Percentiles rank a stretch among this genome's conserved stretches.
Conservation (phyloP, 2,797 vertebrate genomes). For the Micrastur ruficollis region DNA sequence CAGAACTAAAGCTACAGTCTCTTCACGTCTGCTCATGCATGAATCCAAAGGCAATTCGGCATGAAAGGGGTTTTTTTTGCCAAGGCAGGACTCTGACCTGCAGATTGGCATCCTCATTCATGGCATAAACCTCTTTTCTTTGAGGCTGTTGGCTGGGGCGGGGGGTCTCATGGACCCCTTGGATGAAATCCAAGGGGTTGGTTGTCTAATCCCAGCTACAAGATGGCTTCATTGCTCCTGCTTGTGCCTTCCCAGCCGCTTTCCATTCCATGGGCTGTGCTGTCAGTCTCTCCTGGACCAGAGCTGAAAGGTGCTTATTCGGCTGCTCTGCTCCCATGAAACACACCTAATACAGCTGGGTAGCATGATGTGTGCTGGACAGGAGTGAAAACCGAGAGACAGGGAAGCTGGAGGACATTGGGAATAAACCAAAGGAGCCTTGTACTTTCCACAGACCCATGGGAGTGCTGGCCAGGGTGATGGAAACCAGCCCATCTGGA, state of each 20-base stretch:
- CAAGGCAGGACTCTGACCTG: not conserved
- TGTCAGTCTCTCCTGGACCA: fast-evolving
- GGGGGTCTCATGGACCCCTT: not conserved
- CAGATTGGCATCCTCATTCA: not conserved
- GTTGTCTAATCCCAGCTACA: not conserved
- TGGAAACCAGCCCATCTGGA: not conserved
- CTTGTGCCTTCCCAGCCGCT: not conserved
- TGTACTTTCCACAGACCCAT: not conserved
- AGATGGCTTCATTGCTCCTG: not conserved
- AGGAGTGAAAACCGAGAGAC: not conserved
- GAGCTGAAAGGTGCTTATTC: not conserved
- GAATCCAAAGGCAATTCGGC: not conserved
- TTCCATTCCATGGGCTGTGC: fast-evolving
- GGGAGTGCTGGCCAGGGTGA: not conserved
- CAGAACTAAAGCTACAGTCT: not conserved
- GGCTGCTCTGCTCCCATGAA: not conserved
- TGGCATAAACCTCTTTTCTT: not conserved
- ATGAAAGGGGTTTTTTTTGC: not conserved
- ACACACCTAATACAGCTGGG: not conserved
- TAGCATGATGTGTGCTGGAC: not conserved
- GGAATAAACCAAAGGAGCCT: not conserved
- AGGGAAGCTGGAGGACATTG: not conserved
- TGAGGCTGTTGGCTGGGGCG: not conserved
- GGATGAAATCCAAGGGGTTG: not conserved
- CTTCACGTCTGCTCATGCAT: fast-evolving